These are phyloP conservation scores for Catamblyrhynchus diadema DNA, from an alignment of 2,797 vertebrate genomes.

Conservation along the genomic window DNA sequence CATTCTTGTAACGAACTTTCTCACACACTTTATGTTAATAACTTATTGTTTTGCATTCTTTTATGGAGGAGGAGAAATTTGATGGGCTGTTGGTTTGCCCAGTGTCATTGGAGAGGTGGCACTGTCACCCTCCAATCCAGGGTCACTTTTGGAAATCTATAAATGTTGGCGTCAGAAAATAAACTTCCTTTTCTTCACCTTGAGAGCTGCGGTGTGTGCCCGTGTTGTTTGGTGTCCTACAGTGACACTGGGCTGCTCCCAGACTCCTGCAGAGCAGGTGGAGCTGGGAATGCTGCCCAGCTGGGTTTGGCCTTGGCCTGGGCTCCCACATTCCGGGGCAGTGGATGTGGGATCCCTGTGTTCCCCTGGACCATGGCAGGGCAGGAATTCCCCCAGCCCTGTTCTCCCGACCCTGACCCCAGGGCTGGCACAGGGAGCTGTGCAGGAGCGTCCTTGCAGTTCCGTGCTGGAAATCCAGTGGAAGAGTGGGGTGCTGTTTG, in stretches of 20 bases:
- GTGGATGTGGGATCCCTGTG: background rate
- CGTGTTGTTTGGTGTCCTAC: accelerated
- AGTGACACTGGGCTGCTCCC: background rate
- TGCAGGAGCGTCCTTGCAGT: background rate
- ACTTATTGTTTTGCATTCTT: too few species aligned
- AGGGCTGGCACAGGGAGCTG: background rate
- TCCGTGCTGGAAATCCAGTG: background rate
- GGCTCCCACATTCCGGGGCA: background rate
- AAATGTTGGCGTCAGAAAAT: too few species aligned
- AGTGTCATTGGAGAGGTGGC: too few species aligned
- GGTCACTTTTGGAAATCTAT: too few species aligned
- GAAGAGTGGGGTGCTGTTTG: accelerated
- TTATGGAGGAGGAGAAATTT: too few species aligned
- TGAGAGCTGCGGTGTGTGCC: too few species aligned
- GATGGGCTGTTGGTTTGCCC: too few species aligned
- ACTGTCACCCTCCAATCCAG: too few species aligned
- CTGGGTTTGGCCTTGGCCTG: background rate
- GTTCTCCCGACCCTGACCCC: background rate
- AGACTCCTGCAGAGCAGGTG: accelerated
- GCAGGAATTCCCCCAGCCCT: background rate
- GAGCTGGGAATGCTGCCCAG: background rate
- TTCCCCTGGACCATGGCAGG: background rate
- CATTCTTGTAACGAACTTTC: too few species aligned
- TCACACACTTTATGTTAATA: too few species aligned
- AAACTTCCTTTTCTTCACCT: too few species aligned